Conservation (phyloP, 37 sponge, comb jelly and placozoan species). For the Spongilla lacustris region DNA sequence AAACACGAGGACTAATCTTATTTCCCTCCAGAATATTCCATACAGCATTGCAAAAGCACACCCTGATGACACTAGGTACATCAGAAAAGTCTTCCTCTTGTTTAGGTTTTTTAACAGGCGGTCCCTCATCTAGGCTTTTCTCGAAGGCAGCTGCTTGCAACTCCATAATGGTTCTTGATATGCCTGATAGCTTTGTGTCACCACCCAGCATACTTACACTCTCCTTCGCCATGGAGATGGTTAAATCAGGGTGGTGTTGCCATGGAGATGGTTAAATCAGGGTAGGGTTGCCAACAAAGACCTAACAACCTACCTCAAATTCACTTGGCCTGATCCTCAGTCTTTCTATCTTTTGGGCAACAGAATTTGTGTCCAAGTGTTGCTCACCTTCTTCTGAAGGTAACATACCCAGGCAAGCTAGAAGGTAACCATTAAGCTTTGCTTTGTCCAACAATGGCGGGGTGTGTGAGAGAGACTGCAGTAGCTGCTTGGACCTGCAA, state of each 20-base stretch:
- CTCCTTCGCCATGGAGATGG: not conserved
- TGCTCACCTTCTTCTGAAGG: not conserved
- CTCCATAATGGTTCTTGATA: conserved; percentile 2
- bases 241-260: not conserved
- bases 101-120: not conserved
- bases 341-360: not conserved
- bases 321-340: not conserved
- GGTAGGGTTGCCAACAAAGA: not conserved
- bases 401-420: conserved; percentile 28
- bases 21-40: conserved; percentile 27
- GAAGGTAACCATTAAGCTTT: conserved; percentile 35
- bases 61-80: not conserved
- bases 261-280: not conserved
- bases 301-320: not conserved
- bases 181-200: not conserved
- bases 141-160: not conserved
- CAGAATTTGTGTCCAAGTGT: not conserved
- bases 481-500: not conserved
- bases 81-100: conserved; percentile 1
- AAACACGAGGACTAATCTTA: conserved; percentile 8
- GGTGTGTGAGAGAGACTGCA: not conserved
- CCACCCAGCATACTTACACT: not conserved
- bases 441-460: conserved; percentile 7
- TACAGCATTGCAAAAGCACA: conserved; percentile 26
- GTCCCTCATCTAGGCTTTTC: not conserved